phyloP scores from a whole-genome alignment of 1,140 invertebrate genomes.

The Atopsyche davidsoni region DNA sequence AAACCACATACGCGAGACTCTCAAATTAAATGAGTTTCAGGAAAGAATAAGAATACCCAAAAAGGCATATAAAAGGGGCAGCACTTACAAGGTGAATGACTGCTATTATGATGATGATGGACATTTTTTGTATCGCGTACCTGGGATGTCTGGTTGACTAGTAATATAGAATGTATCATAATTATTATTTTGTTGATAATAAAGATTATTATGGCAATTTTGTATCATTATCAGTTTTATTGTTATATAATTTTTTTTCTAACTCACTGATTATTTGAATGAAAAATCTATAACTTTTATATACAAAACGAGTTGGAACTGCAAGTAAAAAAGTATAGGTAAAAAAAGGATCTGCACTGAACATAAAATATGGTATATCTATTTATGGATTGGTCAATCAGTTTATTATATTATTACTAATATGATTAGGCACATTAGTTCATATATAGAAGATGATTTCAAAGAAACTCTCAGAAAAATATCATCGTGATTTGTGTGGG shows the following conservation, averaged over 20 bases:
- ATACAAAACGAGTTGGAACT: too few species aligned
- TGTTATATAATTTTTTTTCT: not conserved
- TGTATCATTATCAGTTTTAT: not conserved
- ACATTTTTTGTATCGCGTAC: constrained; percentile 66
- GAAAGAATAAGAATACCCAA: constrained; percentile 60
- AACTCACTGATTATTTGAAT: too few species aligned
- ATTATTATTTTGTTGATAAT: not conserved
- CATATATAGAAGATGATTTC: too few species aligned
- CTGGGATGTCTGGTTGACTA: constrained; percentile 50
- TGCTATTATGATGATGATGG: constrained; percentile 73
- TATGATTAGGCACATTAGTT: too few species aligned
- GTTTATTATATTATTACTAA: too few species aligned
- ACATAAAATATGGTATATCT: too few species aligned
- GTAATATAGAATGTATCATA: not conserved
- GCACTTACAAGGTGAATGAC: constrained; percentile 65
- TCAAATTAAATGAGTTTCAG: not conserved
- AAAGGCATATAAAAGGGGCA: constrained; percentile 50
- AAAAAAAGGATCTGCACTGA: too few species aligned
- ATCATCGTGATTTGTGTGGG: too few species aligned
- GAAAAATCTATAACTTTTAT: too few species aligned
- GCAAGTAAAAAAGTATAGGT: too few species aligned
- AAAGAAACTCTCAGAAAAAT: too few species aligned
- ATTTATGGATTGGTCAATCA: too few species aligned
- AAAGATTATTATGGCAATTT: not conserved
- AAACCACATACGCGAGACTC: constrained; percentile 5